Evolutionary conservation across 2,888 invertebrate genomes (phyloP).

Genomic region (Idaea dimidiata): DNA sequence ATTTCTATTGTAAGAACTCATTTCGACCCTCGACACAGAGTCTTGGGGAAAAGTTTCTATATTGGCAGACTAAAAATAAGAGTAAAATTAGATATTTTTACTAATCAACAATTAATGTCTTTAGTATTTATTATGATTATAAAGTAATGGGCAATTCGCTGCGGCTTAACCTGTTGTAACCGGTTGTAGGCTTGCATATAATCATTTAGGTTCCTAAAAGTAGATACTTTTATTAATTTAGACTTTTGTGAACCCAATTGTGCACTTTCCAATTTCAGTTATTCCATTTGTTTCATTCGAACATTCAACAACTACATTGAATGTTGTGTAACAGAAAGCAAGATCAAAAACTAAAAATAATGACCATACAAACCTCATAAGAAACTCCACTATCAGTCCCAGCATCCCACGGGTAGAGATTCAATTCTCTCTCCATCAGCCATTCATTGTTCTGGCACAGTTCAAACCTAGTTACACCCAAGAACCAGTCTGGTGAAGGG

Average conservation of each 20-base stretch:
- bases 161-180: too few species aligned
- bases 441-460: conserved; percentile 94
- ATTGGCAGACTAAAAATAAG: conserved; percentile 55
- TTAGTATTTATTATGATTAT: too few species aligned
- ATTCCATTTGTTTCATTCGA: too few species aligned
- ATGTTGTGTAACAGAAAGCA: neutral
- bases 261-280: too few species aligned
- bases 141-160: too few species aligned
- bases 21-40: conserved; percentile 55
- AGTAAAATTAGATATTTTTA: neutral
- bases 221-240: too few species aligned
- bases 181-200: too few species aligned
- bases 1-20: conserved; percentile 67
- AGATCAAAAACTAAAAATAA: neutral
- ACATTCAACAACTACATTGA: too few species aligned
- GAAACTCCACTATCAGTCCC: conserved; percentile 96
- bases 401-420: conserved; percentile 97
- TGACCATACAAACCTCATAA: conserved; percentile 84
- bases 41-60: conserved; percentile 66
- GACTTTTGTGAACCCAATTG: too few species aligned
- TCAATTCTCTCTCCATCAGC: conserved; percentile 89
- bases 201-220: too few species aligned
- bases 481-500: conserved; percentile 96
- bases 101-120: too few species aligned
- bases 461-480: conserved; percentile 94